A percentile compares a stretch with the other conserved stretches of the same genome.
phyloP scores from a whole-genome alignment of 2,113 vertebrate species.

The Tretioscincus oriximinensis region DNA sequence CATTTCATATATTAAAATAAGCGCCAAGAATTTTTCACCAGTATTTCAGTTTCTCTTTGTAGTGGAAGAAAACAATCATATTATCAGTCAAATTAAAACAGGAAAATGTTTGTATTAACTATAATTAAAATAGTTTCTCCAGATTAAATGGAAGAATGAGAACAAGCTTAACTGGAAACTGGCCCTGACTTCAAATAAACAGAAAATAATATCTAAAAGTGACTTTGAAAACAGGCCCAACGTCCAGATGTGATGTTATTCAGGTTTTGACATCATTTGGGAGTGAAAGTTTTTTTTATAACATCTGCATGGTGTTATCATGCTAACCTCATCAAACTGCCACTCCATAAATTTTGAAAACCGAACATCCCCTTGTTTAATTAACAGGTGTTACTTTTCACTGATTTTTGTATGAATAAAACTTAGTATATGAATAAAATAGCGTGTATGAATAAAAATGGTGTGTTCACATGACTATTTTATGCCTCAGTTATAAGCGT shows the following conservation, averaged over 20 bases:
- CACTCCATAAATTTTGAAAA: too few relatives aligned
- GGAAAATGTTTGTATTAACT: background rate
- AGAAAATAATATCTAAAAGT: background rate
- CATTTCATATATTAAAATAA: background rate
- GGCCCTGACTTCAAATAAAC: background rate
- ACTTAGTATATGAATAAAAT: too few relatives aligned
- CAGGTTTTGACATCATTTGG: background rate
- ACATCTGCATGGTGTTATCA: background rate
- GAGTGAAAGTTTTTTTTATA: background rate
- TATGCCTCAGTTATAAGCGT: too few relatives aligned
- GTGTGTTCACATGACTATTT: too few relatives aligned
- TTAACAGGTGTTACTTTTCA: too few relatives aligned
- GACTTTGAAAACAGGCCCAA: background rate
- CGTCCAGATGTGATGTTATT: background rate
- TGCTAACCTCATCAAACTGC: too few relatives aligned
- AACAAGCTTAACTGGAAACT: background rate
- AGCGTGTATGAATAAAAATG: too few relatives aligned
- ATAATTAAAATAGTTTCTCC: background rate
- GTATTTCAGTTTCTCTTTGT: too few relatives aligned
- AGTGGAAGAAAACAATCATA: background rate
- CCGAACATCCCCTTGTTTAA: background rate
- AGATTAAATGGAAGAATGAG: background rate
- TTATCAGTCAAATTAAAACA: background rate
- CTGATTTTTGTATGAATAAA: too few relatives aligned
- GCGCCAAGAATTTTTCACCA: background rate